phyloP scores from a whole-genome alignment of 2,888 invertebrate species.

The Drosophila austrosaltans region DNA sequence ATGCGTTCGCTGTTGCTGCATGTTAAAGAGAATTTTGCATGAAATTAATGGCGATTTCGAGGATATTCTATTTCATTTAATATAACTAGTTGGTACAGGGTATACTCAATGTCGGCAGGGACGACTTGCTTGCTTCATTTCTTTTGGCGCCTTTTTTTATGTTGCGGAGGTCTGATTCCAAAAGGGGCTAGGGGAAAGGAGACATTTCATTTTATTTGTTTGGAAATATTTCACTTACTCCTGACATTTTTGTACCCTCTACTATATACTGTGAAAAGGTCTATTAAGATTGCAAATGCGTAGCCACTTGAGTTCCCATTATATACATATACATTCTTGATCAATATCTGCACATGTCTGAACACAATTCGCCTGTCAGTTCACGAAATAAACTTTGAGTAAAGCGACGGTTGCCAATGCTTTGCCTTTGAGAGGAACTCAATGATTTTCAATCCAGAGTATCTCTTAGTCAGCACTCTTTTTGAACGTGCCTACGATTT shows the following conservation, averaged over 20 bases:
- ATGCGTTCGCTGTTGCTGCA: too few relatives aligned
- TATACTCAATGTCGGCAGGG: too few relatives aligned
- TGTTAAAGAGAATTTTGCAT: too few relatives aligned
- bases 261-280: not conserved
- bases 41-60: too few relatives aligned
- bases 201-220: constrained; percentile 69
- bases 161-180: not conserved
- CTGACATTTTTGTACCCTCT: constrained; percentile 53
- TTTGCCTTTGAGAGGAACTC: too few relatives aligned
- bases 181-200: constrained; percentile 14
- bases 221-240: constrained; percentile 71
- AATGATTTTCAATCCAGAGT: not conserved
- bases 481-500: not conserved
- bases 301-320: not conserved
- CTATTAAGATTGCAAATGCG: not conserved
- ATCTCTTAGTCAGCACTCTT: not conserved
- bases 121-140: too few relatives aligned
- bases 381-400: too few relatives aligned
- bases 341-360: too few relatives aligned
- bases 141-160: constrained; percentile 35
- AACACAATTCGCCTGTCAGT: too few relatives aligned
- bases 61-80: too few relatives aligned
- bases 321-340: too few relatives aligned
- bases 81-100: too few relatives aligned
- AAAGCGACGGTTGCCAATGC: not conserved